Evolutionary conservation across 2,888 invertebrate species (phyloP), one percentile per base, ranked within the genome.

Genomic region (Halictus ligatus): DNA sequence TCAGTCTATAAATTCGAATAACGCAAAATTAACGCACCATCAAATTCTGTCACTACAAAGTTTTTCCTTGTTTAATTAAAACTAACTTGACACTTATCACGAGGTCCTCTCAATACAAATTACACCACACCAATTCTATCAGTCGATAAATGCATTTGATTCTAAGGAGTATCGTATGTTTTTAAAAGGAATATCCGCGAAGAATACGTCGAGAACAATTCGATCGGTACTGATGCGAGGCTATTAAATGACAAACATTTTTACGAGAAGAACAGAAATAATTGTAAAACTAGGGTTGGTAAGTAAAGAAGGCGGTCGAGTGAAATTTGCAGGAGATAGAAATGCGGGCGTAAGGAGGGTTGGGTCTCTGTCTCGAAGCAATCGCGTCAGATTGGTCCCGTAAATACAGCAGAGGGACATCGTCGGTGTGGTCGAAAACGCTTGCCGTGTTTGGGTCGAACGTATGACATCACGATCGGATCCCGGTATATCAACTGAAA

Each of bases 291-390:
- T 73, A 69, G 83, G 71, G 75, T 72, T 86, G 79, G 84, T 80
- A 78, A 84, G 72, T 29, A 64, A 84, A 82, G 83, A 83, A 81
- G 82, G 69, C 77, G 86, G 75, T 80, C 86, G 89, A 83, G 85
- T 79, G 82, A 89, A 90, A 86, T 86, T 89, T 83, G 84, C 85
- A 87, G 87, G 87, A 92, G 89, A 83, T 81, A 92, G 90, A 92
- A 93, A 93, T 92, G 91, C 92, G 92, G 92, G 92, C 89, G 93
- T 93, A 92, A 93, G 92, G 92, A 93, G 93, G 93, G 92, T 93
- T 92, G 93, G 93, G 93, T 93, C 90, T 80, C 84, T 82, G 84
- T 79, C 83, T 89, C 82, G 84, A 80, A 71, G 86, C 82, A 85
- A 87, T 89, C 89, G 64, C 83, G 83, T 84, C 86, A 86, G 87